Conservation (phyloP, 2,888 invertebrate genomes). For the Patella depressa region DNA sequence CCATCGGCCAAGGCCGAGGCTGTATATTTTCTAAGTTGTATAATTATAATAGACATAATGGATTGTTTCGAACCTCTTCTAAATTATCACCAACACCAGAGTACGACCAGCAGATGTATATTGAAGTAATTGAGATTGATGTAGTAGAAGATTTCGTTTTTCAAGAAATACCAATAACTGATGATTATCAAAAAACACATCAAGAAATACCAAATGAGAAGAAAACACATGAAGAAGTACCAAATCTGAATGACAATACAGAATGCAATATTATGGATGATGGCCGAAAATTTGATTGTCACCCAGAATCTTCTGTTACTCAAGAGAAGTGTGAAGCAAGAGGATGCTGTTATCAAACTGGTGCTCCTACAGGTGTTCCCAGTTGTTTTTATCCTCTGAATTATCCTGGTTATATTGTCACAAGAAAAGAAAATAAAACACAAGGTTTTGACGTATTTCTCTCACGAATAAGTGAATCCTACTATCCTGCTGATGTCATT, state of each 20-base stretch:
- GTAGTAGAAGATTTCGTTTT: background rate
- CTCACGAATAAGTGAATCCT: conserved; percentile 34
- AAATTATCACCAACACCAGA: background rate
- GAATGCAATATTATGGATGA: conserved; percentile 34
- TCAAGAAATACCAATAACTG: background rate
- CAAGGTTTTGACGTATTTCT: conserved; percentile 37
- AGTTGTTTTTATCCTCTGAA: conserved; percentile 49
- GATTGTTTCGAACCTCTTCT: background rate
- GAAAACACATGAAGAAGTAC: background rate
- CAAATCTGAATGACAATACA: background rate
- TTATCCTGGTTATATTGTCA: conserved; percentile 43
- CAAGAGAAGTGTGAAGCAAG: conserved; percentile 38
- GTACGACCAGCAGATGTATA: background rate
- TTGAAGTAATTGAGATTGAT: background rate
- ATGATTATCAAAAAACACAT: background rate
- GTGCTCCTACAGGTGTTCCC: conserved; percentile 41
- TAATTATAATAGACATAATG: background rate
- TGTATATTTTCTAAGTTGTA: background rate
- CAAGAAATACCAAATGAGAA: background rate
- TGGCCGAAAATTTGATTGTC: conserved; percentile 52
- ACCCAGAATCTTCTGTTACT: conserved; percentile 41
- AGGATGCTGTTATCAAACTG: conserved; percentile 47
- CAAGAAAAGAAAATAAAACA: conserved; percentile 26
- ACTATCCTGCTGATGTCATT: conserved; percentile 45
- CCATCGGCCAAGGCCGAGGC: too few species aligned